These are phyloP conservation scores for Smittia sp. DNA, from an alignment of 2,888 invertebrate species.

Conservation along the genomic window DNA sequence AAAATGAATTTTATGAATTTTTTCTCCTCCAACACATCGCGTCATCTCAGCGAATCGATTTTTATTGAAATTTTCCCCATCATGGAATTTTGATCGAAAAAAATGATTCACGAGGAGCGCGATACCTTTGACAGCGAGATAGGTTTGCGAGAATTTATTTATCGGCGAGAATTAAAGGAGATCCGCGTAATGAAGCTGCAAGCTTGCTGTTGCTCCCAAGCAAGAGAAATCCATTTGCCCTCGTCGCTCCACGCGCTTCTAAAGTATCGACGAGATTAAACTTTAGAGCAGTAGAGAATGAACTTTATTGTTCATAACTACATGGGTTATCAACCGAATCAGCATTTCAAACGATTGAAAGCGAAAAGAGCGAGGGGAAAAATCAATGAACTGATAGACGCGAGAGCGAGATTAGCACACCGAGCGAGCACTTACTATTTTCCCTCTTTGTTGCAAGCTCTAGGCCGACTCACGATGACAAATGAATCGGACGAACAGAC, in stretches of 20 bases:
- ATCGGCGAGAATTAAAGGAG: too few relatives aligned
- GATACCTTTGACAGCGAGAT: too few relatives aligned
- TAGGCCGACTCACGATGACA: slow-evolving; percentile 18
- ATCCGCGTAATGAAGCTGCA: too few relatives aligned
- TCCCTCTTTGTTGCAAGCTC: background rate
- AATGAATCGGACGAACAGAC: slow-evolving; percentile 6
- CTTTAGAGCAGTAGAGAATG: background rate
- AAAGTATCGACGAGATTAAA: background rate
- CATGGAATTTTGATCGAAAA: background rate
- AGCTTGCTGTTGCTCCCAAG: too few relatives aligned
- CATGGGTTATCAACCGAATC: slow-evolving; percentile 19
- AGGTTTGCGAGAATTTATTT: too few relatives aligned
- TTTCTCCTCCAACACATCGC: too few relatives aligned
- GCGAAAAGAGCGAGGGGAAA: slow-evolving; percentile 14
- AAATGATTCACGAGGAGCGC: too few relatives aligned
- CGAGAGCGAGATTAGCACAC: background rate
- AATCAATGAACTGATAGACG: slow-evolving; percentile 35
- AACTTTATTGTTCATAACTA: background rate
- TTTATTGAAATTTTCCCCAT: background rate
- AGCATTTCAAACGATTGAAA: slow-evolving; percentile 19
- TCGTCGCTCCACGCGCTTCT: too few relatives aligned
- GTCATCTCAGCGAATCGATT: background rate
- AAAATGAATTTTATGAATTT: too few relatives aligned
- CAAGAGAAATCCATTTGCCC: too few relatives aligned
- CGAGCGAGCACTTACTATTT: background rate